These are phyloP conservation scores for Merodon equestris DNA, from an alignment of 2,888 invertebrate species.

Conservation along the genomic window DNA sequence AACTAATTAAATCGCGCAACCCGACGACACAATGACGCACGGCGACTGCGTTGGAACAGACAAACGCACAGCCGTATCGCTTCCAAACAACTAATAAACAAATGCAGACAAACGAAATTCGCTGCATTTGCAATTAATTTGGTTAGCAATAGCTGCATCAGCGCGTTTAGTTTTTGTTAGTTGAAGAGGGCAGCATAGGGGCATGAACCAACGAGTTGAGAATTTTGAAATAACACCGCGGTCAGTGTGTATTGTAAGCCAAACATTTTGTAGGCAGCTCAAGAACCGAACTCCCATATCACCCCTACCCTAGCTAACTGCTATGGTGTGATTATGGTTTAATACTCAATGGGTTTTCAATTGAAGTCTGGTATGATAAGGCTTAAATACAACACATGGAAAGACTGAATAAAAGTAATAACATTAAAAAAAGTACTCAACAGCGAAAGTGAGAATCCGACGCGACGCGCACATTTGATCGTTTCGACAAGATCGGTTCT, in stretches of 20 bases:
- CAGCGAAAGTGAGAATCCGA: constrained; percentile 61
- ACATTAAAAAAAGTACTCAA: constrained; percentile 13
- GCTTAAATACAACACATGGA: constrained; percentile 40
- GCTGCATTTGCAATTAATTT: background rate
- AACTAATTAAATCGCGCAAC: constrained; percentile 58
- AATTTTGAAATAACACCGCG: constrained; percentile 41
- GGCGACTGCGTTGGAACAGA: constrained; percentile 21
- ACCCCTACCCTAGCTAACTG: too few relatives aligned
- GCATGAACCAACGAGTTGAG: constrained; percentile 57
- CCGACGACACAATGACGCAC: constrained; percentile 16
- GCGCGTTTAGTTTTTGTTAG: background rate
- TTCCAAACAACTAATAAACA: background rate
- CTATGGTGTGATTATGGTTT: too few relatives aligned
- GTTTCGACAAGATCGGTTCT: constrained; percentile 78
- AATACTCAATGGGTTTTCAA: constrained; percentile 3
- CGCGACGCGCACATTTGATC: constrained; percentile 72
- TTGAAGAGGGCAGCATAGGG: constrained; percentile 36
- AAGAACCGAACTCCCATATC: too few relatives aligned
- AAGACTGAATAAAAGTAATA: constrained; percentile 13
- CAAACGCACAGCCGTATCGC: background rate
- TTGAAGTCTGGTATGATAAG: constrained; percentile 47
- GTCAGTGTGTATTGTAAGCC: too few relatives aligned
- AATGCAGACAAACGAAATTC: background rate
- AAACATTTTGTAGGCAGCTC: too few relatives aligned
- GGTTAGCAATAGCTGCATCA: constrained; percentile 47